phyloP scores from a whole-genome alignment of 2,888 invertebrate genomes.

The Unio delphinus region DNA sequence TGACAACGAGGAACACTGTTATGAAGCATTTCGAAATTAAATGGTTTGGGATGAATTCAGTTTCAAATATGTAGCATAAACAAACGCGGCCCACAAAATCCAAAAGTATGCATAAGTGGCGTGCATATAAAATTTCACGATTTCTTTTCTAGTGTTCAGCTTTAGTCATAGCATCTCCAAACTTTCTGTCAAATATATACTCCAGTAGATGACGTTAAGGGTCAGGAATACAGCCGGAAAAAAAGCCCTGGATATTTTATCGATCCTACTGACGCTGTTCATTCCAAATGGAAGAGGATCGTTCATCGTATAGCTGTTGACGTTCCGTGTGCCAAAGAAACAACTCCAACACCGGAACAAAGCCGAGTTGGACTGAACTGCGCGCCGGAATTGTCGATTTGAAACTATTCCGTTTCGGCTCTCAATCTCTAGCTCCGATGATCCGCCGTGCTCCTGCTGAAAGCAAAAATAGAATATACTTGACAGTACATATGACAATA shows the following conservation, averaged over 20 bases:
- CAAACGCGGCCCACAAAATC: too few relatives aligned
- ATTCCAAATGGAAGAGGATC: slow-evolving; percentile 24
- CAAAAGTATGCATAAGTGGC: too few relatives aligned
- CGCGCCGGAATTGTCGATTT: too few relatives aligned
- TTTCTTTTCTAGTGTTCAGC: background rate
- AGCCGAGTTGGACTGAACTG: too few relatives aligned
- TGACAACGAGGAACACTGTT: too few relatives aligned
- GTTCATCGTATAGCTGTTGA: slow-evolving; percentile 2
- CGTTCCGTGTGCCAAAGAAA: slow-evolving; percentile 9
- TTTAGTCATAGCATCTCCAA: slow-evolving; percentile 5
- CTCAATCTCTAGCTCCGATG: slow-evolving; percentile 5
- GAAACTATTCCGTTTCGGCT: too few relatives aligned
- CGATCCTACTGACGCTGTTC: slow-evolving; percentile 87
- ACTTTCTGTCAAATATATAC: slow-evolving; percentile 40
- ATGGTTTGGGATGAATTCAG: too few relatives aligned
- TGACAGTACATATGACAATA: too few relatives aligned
- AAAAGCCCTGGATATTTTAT: slow-evolving; percentile 83
- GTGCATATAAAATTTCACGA: too few relatives aligned
- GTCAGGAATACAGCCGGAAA: slow-evolving; percentile 89
- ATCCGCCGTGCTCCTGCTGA: slow-evolving; percentile 1
- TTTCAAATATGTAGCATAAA: too few relatives aligned
- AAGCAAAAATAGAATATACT: too few relatives aligned
- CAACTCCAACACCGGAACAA: slow-evolving; percentile 4
- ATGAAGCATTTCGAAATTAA: too few relatives aligned
- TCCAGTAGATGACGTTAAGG: slow-evolving; percentile 91